phyloP scores from a whole-genome alignment of 2,113 vertebrate species.

The Rhabdomys dilectus region DNA sequence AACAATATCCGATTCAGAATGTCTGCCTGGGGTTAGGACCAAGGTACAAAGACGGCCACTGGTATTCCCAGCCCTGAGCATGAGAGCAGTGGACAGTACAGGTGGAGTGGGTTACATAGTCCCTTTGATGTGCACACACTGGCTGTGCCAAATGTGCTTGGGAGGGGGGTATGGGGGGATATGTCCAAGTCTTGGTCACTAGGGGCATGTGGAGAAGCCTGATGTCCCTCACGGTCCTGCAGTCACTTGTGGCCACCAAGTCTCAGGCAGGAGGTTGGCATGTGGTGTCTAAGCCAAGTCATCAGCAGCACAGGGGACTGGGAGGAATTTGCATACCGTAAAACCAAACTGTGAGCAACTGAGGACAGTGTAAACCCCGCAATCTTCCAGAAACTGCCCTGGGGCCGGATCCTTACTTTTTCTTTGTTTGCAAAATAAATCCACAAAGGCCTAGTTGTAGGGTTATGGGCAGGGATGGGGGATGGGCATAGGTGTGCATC shows the following conservation, averaged over 20 bases:
- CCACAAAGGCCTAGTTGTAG: not conserved
- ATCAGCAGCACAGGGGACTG: not conserved
- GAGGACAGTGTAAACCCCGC: not conserved
- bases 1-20: not conserved
- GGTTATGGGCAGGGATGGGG: not conserved
- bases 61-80: not conserved
- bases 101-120: accelerated
- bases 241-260: not conserved
- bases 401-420: not conserved
- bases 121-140: no score
- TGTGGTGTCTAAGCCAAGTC: not conserved
- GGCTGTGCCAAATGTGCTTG: no score
- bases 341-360: not conserved
- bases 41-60: accelerated
- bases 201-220: not conserved
- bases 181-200: not conserved
- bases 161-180: not conserved
- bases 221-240: accelerated
- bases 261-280: not conserved
- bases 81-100: not conserved
- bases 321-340: not conserved
- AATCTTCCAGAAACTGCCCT: not conserved
- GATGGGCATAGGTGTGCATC: not conserved
- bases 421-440: not conserved
- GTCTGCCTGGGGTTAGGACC: accelerated